These are phyloP conservation scores for Dufourea novaeangliae DNA, from an alignment of 1,140 invertebrate species.

Conservation along the genomic window DNA sequence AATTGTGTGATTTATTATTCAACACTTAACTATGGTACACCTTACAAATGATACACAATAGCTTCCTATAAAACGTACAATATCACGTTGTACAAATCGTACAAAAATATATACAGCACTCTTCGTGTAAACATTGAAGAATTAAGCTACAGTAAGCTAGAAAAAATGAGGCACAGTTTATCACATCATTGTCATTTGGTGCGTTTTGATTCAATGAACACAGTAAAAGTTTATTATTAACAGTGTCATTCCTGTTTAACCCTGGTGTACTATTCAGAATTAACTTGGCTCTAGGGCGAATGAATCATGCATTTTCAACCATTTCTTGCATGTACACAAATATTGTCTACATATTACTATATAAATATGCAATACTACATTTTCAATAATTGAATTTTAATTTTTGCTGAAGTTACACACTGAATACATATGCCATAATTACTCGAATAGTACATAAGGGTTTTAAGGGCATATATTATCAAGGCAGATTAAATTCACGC, in stretches of 20 bases:
- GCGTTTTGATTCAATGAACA: neutral
- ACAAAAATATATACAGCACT: slow-evolving; percentile 16
- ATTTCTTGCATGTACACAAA: neutral
- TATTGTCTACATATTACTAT: too few species aligned
- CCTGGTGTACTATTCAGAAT: too few species aligned
- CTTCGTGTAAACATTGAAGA: neutral
- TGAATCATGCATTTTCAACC: too few species aligned
- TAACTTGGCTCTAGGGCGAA: too few species aligned
- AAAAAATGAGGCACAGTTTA: slow-evolving; percentile 17
- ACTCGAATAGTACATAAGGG: too few species aligned
- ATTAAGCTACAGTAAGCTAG: neutral
- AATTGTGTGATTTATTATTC: neutral
- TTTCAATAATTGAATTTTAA: too few species aligned
- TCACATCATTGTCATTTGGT: slow-evolving; percentile 1
- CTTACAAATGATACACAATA: neutral
- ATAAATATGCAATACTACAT: too few species aligned
- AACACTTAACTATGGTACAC: neutral
- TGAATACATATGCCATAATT: too few species aligned
- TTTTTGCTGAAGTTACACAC: too few species aligned
- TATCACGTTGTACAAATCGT: neutral
- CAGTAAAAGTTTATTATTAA: neutral
- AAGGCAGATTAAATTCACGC: too few species aligned
- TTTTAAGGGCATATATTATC: too few species aligned
- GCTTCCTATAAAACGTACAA: neutral
- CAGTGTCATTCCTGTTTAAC: too few species aligned